Conservation (phyloP, 2,113 vertebrate genomes). For the Brachypodius melanocephalos region DNA sequence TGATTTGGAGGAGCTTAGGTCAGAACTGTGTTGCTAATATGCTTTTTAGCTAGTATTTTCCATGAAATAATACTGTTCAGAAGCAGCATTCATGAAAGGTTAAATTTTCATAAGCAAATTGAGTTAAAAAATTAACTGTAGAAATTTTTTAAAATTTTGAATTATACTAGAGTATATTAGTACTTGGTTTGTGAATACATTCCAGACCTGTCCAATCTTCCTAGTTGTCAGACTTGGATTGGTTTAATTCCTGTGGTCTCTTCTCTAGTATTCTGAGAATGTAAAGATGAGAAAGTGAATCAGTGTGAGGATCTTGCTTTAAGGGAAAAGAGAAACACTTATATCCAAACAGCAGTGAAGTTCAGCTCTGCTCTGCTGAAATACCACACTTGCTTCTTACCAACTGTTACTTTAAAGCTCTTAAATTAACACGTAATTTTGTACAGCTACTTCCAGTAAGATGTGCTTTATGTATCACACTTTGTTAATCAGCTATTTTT, state of each 20-base stretch:
- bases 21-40: background rate
- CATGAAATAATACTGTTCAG: background rate
- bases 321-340: background rate
- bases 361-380: constrained; percentile 11
- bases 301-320: background rate
- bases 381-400: background rate
- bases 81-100: background rate
- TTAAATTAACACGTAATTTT: background rate
- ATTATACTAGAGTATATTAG: background rate
- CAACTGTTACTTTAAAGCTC: background rate
- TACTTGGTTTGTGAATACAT: background rate
- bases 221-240: background rate
- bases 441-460: background rate
- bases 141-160: background rate
- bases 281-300: background rate
- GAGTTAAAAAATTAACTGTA: background rate
- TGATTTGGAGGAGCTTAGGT: background rate
- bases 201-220: background rate
- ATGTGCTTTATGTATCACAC: background rate
- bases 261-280: background rate
- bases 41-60: background rate
- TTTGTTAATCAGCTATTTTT: constrained; percentile 19
- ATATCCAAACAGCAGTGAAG: background rate
- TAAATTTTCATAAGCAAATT: background rate
- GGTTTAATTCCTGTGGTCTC: background rate